Evolutionary conservation across 2,797 vertebrate genomes (phyloP).

Genomic region (Acomys russatus): DNA sequence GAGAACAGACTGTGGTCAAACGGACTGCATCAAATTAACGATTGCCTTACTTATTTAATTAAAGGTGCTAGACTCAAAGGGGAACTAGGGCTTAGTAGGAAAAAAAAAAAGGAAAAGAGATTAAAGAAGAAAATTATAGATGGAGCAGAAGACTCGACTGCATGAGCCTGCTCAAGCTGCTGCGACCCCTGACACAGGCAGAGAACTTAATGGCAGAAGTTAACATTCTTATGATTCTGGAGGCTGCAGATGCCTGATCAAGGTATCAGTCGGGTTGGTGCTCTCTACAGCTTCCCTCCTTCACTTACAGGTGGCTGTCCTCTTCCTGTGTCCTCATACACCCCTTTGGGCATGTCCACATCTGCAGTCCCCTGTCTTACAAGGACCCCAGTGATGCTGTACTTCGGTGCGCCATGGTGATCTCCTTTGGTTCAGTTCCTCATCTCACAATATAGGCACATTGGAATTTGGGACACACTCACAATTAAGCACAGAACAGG

Average conservation of each 20-base stretch:
- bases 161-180: not conserved
- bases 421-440: not conserved
- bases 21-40: not conserved
- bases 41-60: slow-evolving; percentile 47
- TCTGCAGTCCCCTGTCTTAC: not conserved
- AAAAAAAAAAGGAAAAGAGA: not conserved
- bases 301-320: not conserved
- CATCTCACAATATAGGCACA: not conserved
- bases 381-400: not conserved
- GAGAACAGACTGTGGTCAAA: not conserved
- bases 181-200: not conserved
- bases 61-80: slow-evolving; percentile 28
- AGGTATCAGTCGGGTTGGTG: not conserved
- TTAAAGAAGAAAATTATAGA: not conserved
- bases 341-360: not conserved
- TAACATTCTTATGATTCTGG: not conserved
- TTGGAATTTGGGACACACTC: not conserved
- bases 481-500: not conserved
- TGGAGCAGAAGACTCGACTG: not conserved
- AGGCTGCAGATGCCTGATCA: not conserved
- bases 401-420: not conserved
- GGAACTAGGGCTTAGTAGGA: slow-evolving; percentile 34
- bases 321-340: not conserved
- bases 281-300: not conserved
- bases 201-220: not conserved